Evolutionary conservation across 2,888 invertebrate species (phyloP).

Genomic region (Hemithea aestivaria): DNA sequence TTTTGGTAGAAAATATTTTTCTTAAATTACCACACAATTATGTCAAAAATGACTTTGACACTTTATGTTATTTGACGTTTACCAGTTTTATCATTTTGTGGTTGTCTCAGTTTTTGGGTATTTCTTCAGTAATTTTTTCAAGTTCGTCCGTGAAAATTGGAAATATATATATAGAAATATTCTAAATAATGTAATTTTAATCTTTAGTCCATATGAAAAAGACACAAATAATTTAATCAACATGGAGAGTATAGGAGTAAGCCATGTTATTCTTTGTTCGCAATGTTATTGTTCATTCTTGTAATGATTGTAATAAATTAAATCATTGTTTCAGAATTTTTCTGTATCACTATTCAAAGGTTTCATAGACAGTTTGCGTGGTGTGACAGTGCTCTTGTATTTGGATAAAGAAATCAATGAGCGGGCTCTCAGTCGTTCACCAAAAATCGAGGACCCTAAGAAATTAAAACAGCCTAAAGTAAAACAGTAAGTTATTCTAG

Average conservation of each 20-base stretch:
- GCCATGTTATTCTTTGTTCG: slow-evolving; percentile 21
- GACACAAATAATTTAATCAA: slow-evolving; percentile 1
- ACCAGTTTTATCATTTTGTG: no score
- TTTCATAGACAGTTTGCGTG: slow-evolving; percentile 87
- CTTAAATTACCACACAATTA: no score
- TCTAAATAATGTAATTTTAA: no score
- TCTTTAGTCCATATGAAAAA: no score
- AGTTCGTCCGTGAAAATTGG: no score
- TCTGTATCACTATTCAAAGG: slow-evolving; percentile 83
- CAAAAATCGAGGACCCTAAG: slow-evolving; percentile 66
- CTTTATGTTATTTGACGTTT: no score
- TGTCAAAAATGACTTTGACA: no score
- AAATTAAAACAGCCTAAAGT: slow-evolving; percentile 67
- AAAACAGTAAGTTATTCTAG: slow-evolving; percentile 67
- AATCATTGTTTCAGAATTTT: slow-evolving; percentile 79
- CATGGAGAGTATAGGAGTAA: slow-evolving; percentile 32
- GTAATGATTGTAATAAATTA: no score
- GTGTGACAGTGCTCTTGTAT: slow-evolving; percentile 86
- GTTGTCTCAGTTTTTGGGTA: no score
- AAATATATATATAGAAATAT: no score
- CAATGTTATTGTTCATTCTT: slow-evolving; percentile 31
- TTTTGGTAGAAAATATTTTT: no score
- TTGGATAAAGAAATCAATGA: slow-evolving; percentile 89
- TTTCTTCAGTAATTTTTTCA: slow-evolving; percentile 3
- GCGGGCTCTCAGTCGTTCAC: slow-evolving; percentile 75